Percentiles rank a stretch among this genome's conserved stretches.
Evolutionary conservation across 2,113 vertebrate species (phyloP).

Genomic region (Zosterops borbonicus): DNA sequence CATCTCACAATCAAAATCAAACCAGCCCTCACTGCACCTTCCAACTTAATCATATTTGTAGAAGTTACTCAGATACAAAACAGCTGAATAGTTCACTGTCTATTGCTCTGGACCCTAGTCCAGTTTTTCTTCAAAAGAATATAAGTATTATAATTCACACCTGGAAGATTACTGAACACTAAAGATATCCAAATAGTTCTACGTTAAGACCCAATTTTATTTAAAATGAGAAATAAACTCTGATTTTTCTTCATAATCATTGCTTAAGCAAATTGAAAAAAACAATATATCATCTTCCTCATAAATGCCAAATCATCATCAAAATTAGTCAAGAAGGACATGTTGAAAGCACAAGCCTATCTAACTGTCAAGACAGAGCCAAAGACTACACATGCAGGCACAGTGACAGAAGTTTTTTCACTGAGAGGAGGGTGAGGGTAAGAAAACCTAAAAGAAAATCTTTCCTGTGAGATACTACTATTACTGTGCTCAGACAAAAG

Average conservation of each 20-base stretch:
- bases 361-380: background rate
- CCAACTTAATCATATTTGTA: background rate
- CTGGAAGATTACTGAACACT: background rate
- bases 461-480: background rate
- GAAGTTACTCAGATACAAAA: background rate
- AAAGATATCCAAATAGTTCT: background rate
- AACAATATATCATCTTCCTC: background rate
- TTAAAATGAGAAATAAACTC: background rate
- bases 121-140: background rate
- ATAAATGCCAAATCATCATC: background rate
- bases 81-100: background rate
- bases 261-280: background rate
- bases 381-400: background rate
- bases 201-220: background rate
- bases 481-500: conserved; percentile 62
- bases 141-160: background rate
- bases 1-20: background rate
- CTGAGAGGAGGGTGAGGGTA: background rate
- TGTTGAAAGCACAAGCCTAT: background rate
- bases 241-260: background rate
- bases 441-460: background rate
- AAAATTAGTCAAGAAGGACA: background rate
- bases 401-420: conserved; percentile 11
- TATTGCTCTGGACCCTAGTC: background rate
- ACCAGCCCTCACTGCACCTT: background rate